Conservation (phyloP, 2,113 vertebrate genomes). For the Coptodon bakossiorum region DNA sequence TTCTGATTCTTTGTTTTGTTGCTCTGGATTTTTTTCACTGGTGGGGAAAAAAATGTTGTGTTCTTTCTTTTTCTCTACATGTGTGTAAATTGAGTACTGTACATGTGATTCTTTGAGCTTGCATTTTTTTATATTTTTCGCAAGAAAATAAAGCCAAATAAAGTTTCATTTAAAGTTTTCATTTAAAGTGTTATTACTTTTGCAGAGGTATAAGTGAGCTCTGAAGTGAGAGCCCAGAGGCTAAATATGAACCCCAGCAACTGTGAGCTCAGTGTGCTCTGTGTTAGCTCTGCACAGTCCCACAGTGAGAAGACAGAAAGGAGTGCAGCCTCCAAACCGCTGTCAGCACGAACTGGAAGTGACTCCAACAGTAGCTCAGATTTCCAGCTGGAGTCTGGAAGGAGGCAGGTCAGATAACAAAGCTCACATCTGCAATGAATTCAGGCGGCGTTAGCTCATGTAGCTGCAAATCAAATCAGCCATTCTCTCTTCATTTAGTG, state of each 20-base stretch:
- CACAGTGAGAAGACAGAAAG: slow-evolving; percentile 20
- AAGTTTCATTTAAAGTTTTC: slow-evolving; percentile 33
- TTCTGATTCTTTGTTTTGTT: background rate
- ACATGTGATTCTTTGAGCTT: slow-evolving; percentile 54
- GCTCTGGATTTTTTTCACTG: background rate
- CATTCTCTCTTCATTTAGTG: background rate
- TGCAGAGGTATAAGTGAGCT: background rate
- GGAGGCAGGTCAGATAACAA: slow-evolving; percentile 6
- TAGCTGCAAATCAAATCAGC: background rate
- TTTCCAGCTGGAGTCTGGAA: slow-evolving; percentile 14
- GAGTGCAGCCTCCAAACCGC: slow-evolving; percentile 33
- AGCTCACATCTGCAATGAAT: slow-evolving; percentile 46
- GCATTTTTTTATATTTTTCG: slow-evolving; percentile 43
- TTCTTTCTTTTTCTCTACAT: background rate
- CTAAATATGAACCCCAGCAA: background rate
- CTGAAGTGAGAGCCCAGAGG: background rate
- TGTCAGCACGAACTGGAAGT: slow-evolving; percentile 35
- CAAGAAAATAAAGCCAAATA: slow-evolving; percentile 66
- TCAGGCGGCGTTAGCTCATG: background rate
- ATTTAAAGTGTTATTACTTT: background rate
- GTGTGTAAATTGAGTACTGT: slow-evolving; percentile 48
- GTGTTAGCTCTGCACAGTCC: background rate
- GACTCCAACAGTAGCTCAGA: slow-evolving; percentile 35
- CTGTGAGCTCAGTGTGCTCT: background rate
- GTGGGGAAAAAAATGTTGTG: background rate